Evolutionary conservation across 2,797 vertebrate species (phyloP).

Genomic region (Xenopus petersii): DNA sequence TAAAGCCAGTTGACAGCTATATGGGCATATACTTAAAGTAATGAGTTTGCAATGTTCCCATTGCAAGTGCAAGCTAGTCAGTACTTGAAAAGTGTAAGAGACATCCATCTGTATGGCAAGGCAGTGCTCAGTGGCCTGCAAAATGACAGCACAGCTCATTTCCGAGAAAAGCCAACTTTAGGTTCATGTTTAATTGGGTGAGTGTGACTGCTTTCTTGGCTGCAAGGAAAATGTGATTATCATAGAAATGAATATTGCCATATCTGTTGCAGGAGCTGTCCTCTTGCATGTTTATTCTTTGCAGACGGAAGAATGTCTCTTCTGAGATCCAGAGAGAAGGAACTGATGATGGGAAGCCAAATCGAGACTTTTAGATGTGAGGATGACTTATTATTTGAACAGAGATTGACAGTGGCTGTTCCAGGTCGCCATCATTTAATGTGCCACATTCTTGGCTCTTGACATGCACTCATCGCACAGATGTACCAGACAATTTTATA

Average conservation of each 20-base stretch:
- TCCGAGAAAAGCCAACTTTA: conserved; percentile 29
- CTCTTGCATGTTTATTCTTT: conserved; percentile 8
- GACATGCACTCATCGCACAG: not conserved
- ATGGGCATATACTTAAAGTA: not conserved
- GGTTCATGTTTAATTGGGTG: conserved; percentile 43
- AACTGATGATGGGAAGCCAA: conserved; percentile 1
- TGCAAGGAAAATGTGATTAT: conserved; percentile 36
- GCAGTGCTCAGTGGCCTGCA: conserved; percentile 19
- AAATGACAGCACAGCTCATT: conserved; percentile 36
- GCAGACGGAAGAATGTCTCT: conserved; percentile 3
- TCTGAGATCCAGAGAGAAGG: not conserved
- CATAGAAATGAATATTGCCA: conserved; percentile 27
- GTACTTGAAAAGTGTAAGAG: conserved; percentile 2
- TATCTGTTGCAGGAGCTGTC: not conserved
- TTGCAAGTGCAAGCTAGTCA: not conserved
- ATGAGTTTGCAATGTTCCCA: not conserved
- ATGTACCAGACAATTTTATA: not conserved
- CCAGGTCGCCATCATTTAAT: conserved; percentile 5
- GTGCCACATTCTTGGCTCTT: conserved; percentile 6
- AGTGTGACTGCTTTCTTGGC: conserved; percentile 32
- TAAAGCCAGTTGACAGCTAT: not conserved
- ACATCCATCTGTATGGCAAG: conserved; percentile 33
- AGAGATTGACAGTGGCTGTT: conserved; percentile 18
- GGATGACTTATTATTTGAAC: conserved; percentile 6
- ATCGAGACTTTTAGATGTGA: not conserved